Percentiles rank a stretch among this genome's conserved stretches.
phyloP scores from a whole-genome alignment of 2,113 vertebrate species.

The Hirundichthys speculiger region DNA sequence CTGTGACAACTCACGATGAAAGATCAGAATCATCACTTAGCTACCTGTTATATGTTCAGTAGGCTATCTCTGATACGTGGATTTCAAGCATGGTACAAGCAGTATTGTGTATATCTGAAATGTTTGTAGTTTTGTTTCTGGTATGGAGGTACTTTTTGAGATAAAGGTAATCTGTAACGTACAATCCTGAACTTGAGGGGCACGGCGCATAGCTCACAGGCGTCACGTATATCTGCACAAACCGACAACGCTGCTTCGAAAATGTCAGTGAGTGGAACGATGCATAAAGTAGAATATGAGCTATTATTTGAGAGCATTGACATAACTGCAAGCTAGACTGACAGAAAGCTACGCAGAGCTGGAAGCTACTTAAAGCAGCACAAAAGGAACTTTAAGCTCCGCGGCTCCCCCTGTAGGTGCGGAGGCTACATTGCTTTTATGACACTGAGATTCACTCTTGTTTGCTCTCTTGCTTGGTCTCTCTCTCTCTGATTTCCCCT shows the following conservation, averaged over 20 bases:
- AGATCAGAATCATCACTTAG: conserved; percentile 88
- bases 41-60: conserved; percentile 83
- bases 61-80: conserved; percentile 77
- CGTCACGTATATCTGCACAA: conserved; percentile 73
- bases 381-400: too few relatives aligned
- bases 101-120: conserved; percentile 80
- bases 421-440: too few relatives aligned
- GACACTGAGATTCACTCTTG: too few relatives aligned
- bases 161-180: conserved; percentile 76
- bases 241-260: conserved; percentile 68
- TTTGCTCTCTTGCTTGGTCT: too few relatives aligned
- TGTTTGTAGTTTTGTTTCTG: conserved; percentile 77
- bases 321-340: conserved; percentile 63
- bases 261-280: conserved; percentile 68
- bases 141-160: conserved; percentile 74
- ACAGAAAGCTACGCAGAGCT: conserved; percentile 69
- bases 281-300: conserved; percentile 69
- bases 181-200: conserved; percentile 76
- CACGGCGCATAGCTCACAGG: conserved; percentile 61
- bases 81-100: conserved; percentile 87
- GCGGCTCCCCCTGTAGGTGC: too few relatives aligned
- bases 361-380: conserved; percentile 34
- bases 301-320: conserved; percentile 65
- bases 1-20: conserved; percentile 83
- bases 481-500: too few relatives aligned